Percentiles rank a stretch among this genome's conserved stretches.
phyloP scores from a whole-genome alignment of 2,797 vertebrate species.

The Potorous gilbertii region DNA sequence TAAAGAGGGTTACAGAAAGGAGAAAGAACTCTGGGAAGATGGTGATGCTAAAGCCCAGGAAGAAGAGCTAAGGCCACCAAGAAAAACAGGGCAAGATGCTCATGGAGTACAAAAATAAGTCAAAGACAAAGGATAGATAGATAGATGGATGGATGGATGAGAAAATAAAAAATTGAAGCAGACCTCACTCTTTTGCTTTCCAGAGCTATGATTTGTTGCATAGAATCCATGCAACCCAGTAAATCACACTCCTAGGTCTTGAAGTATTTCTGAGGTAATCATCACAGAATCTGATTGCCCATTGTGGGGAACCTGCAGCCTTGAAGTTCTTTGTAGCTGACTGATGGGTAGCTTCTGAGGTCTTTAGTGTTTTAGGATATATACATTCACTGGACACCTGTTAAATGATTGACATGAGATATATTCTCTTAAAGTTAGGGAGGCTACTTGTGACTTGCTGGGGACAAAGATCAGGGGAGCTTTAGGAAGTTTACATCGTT shows the following conservation, averaged over 20 bases:
- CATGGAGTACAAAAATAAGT: neutral
- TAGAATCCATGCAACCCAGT: neutral
- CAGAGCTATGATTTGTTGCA: neutral
- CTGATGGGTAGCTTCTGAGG: neutral
- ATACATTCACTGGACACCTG: neutral
- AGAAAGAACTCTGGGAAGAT: neutral
- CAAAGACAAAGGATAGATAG: no score
- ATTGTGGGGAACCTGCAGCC: no score
- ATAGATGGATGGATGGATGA: neutral
- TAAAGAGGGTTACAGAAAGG: neutral
- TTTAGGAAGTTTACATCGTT: neutral
- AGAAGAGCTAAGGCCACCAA: neutral
- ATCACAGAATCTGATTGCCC: no score
- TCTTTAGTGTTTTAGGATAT: neutral
- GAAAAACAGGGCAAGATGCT: neutral
- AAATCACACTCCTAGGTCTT: neutral
- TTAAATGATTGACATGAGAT: neutral
- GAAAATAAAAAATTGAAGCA: neutral
- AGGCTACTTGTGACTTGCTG: neutral
- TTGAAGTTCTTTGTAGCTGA: neutral
- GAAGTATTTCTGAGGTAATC: no score
- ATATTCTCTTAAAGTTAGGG: neutral
- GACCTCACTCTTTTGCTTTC: neutral
- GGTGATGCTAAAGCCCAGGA: neutral
- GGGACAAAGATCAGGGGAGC: neutral